A percentile compares a stretch with the other conserved stretches of the same genome.
Conservation (phyloP, 2,888 invertebrate species). For the Teleogryllus oceanicus region DNA sequence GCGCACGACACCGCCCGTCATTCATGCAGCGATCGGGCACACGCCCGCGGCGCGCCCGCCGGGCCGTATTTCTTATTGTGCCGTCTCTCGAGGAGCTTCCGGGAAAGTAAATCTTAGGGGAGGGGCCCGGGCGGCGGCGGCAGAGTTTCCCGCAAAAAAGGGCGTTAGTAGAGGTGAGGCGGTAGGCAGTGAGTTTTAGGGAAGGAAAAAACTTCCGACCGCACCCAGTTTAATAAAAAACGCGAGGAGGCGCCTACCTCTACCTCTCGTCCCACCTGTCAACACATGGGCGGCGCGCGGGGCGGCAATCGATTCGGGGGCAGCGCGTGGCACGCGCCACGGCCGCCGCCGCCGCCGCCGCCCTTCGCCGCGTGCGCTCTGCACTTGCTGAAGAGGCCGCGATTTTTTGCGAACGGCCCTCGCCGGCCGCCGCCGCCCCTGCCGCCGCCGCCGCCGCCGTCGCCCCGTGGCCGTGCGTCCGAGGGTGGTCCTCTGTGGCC, state of each 20-base stretch:
- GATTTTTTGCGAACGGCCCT: neutral
- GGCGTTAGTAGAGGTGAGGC: neutral
- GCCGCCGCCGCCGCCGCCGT: neutral
- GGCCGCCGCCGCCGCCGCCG: neutral
- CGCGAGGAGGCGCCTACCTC: neutral
- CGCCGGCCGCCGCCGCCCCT: neutral
- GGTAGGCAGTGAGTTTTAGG: neutral
- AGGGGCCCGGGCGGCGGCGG: neutral
- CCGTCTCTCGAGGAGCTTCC: neutral
- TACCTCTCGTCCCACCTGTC: neutral
- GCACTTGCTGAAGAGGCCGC: neutral
- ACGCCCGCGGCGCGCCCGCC: neutral
- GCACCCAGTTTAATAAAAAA: constrained; percentile 18
- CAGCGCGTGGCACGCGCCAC: neutral
- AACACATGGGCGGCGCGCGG: neutral
- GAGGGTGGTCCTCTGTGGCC: neutral
- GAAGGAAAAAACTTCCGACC: neutral
- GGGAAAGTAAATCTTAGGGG: neutral
- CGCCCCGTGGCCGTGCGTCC: neutral
- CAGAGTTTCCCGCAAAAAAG: neutral
- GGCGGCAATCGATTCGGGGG: neutral
- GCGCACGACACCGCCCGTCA: neutral
- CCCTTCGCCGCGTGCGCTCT: neutral
- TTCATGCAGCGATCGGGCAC: neutral
- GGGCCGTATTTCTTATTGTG: neutral